Conservation (phyloP, 2,113 vertebrate genomes). For the Ginglymostoma cirratum region DNA sequence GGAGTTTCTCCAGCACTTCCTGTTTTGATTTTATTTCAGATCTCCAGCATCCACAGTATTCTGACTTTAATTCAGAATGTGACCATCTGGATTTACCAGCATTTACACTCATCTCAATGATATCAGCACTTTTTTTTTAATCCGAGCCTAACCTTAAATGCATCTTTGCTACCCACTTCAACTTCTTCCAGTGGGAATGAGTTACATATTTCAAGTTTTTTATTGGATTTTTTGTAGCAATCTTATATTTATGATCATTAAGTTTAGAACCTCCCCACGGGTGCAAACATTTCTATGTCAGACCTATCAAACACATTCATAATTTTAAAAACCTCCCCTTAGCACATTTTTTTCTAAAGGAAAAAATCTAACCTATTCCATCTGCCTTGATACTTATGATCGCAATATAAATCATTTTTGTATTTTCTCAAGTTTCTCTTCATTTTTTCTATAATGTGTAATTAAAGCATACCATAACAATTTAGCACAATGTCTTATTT, state of each 20-base stretch:
- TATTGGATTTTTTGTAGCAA: neutral
- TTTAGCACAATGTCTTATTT: neutral
- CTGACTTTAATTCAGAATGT: too few species aligned
- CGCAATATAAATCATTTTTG: neutral
- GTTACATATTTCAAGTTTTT: neutral
- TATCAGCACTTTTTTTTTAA: neutral
- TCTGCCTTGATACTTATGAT: neutral
- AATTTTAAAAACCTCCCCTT: too few species aligned
- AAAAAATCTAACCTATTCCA: neutral
- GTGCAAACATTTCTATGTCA: neutral
- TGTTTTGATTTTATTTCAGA: too few species aligned
- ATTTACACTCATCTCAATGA: neutral
- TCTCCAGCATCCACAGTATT: too few species aligned
- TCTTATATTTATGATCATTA: neutral
- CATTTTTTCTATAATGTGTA: neutral
- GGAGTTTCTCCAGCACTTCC: too few species aligned
- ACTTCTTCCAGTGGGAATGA: neutral
- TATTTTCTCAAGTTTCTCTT: neutral
- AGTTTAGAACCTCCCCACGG: neutral
- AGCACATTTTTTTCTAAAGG: neutral
- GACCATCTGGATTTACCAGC: neutral
- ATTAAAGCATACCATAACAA: too few species aligned
- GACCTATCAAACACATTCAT: neutral
- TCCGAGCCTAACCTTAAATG: too few species aligned
- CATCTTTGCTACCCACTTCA: neutral